Evolutionary conservation across 2,888 invertebrate species (phyloP).

Genomic region (Clitarchus hookeri): DNA sequence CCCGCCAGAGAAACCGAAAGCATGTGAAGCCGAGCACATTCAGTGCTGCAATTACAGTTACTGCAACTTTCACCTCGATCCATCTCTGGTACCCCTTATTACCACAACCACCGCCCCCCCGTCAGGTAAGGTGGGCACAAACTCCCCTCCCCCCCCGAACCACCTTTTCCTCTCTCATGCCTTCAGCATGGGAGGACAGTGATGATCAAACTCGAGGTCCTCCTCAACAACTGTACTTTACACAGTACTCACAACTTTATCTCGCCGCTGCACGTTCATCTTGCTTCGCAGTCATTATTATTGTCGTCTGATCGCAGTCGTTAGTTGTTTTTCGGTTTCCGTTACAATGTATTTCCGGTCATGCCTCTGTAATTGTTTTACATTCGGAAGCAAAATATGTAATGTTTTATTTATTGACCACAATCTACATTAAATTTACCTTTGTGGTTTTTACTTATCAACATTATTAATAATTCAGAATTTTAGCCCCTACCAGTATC

Average conservation of each 20-base stretch:
- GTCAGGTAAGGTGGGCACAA: constrained; percentile 40
- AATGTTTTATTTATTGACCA: too few species aligned
- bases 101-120: constrained; percentile 55
- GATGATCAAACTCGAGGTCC: background rate
- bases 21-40: constrained; percentile 55
- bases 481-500: background rate
- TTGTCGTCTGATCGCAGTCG: too few species aligned
- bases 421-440: too few species aligned
- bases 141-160: constrained; percentile 20
- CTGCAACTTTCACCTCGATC: constrained; percentile 61
- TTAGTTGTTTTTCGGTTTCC: too few species aligned
- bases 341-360: too few species aligned
- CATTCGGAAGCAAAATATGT: too few species aligned
- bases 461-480: background rate
- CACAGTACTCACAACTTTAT: too few species aligned
- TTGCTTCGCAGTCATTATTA: background rate
- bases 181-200: constrained; percentile 7
- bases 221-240: background rate
- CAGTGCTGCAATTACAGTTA: constrained; percentile 62
- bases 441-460: too few species aligned
- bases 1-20: constrained; percentile 64
- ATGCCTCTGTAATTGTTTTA: too few species aligned
- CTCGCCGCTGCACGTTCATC: background rate
- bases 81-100: constrained; percentile 53
- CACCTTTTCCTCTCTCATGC: background rate